Percentiles rank a stretch among this genome's conserved stretches.
Evolutionary conservation across 1,140 invertebrate species (phyloP).

Genomic region (Formica selysi): DNA sequence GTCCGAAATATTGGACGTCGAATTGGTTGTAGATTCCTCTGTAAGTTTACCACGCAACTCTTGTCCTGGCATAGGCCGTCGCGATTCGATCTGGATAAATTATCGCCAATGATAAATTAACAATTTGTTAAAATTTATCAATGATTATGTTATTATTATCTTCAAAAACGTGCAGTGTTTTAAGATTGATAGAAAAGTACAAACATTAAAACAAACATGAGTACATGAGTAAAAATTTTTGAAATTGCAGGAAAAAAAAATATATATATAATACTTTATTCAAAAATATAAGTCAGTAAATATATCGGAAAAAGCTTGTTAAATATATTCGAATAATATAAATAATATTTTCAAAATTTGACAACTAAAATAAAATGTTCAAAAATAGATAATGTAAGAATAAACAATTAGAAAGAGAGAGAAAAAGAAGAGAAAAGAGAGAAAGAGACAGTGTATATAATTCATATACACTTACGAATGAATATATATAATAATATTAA

Average conservation of each 20-base stretch:
- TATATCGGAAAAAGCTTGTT: no score
- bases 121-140: not conserved
- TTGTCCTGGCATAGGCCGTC: slow-evolving; percentile 80
- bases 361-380: not conserved
- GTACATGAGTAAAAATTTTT: no score
- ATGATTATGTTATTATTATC: no score
- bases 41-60: slow-evolving; percentile 84
- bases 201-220: no score
- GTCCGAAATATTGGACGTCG: slow-evolving; percentile 76
- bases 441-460: no score
- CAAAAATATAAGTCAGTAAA: no score
- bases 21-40: slow-evolving; percentile 71
- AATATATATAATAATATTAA: slow-evolving; percentile 29
- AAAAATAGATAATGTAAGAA: slow-evolving; percentile 20
- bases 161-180: no score
- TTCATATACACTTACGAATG: slow-evolving; percentile 1
- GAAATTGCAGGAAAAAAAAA: no score
- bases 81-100: slow-evolving; percentile 77
- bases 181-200: no score
- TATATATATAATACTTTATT: no score
- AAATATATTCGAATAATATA: not conserved
- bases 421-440: no score
- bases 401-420: not conserved
- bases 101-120: slow-evolving; percentile 13
- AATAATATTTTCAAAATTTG: not conserved